phyloP scores from a whole-genome alignment of 2,888 invertebrate genomes.

The Ptycholaimellus sp. region DNA sequence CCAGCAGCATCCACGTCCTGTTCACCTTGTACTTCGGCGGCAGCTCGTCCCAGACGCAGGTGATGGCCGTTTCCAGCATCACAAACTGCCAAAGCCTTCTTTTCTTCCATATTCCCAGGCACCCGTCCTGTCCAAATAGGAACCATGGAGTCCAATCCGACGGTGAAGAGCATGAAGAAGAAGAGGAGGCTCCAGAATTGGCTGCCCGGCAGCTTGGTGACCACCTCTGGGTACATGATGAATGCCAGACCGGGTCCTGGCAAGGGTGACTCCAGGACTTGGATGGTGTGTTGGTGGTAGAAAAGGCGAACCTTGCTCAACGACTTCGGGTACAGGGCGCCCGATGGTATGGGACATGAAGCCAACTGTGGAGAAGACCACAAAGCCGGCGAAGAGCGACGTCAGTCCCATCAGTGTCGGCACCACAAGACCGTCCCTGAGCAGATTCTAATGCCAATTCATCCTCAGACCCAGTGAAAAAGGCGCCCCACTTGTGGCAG shows the following conservation, averaged over 20 bases:
- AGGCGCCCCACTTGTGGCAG: constrained; percentile 13
- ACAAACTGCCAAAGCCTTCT: no score
- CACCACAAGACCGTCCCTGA: no score
- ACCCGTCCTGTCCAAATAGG: no score
- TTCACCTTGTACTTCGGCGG: neutral
- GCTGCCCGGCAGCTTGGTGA: constrained; percentile 23
- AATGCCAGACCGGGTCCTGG: constrained; percentile 26
- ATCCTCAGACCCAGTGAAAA: no score
- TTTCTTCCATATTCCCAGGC: no score
- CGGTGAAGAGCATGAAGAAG: constrained; percentile 24
- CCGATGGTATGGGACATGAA: no score
- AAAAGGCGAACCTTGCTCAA: constrained; percentile 4
- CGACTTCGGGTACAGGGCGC: no score
- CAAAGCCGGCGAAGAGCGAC: constrained; percentile 6
- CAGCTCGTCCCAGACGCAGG: neutral
- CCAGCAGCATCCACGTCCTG: neutral
- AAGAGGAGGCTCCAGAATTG: constrained; percentile 26
- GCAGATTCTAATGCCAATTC: no score
- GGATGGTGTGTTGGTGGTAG: no score
- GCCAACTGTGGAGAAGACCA: constrained; percentile 8
- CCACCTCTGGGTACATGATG: constrained; percentile 27
- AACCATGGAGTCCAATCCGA: constrained; percentile 23
- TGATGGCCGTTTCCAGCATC: neutral
- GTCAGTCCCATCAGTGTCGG: no score
- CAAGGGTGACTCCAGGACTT: no score